These are phyloP conservation scores for Chaenodraco wilsoni DNA, from an alignment of 2,797 vertebrate species.

Conservation along the genomic window DNA sequence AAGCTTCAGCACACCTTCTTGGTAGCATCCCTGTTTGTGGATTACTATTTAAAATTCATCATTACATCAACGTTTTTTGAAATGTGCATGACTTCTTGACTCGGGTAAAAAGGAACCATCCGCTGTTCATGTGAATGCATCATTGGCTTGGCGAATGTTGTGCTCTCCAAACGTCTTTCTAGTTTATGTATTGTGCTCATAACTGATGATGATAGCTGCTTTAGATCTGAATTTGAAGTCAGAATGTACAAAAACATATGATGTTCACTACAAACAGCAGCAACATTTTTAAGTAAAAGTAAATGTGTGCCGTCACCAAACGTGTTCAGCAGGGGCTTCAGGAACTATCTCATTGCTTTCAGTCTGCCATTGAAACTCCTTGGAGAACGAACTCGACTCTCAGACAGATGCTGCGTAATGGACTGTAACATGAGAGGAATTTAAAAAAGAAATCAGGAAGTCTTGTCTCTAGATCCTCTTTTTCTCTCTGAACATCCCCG, in stretches of 20 bases:
- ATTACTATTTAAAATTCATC: no score
- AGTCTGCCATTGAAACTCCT: slow-evolving; percentile 46
- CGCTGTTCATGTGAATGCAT: no score
- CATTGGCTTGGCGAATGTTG: no score
- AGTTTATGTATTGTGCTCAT: slow-evolving; percentile 14
- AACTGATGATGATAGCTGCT: neutral
- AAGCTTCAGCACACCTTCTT: no score
- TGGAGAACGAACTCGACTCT: slow-evolving; percentile 23
- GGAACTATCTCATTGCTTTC: slow-evolving; percentile 45
- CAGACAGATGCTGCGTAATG: slow-evolving; percentile 49
- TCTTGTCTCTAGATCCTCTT: slow-evolving; percentile 32
- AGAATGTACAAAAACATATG: neutral
- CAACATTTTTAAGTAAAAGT: slow-evolving; percentile 32
- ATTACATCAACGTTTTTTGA: no score
- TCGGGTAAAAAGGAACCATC: no score
- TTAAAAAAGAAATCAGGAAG: slow-evolving; percentile 44
- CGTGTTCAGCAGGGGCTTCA: slow-evolving; percentile 43
- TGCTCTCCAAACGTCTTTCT: no score
- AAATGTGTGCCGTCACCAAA: slow-evolving; percentile 30
- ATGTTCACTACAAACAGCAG: slow-evolving; percentile 11
- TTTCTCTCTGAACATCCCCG: slow-evolving; percentile 11
- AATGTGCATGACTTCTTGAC: no score
- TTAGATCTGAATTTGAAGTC: no score
- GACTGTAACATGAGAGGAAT: slow-evolving; percentile 49
- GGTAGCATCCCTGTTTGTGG: no score